phyloP scores from a whole-genome alignment of 2,797 vertebrate species.

The Rhinoraja longicauda region DNA sequence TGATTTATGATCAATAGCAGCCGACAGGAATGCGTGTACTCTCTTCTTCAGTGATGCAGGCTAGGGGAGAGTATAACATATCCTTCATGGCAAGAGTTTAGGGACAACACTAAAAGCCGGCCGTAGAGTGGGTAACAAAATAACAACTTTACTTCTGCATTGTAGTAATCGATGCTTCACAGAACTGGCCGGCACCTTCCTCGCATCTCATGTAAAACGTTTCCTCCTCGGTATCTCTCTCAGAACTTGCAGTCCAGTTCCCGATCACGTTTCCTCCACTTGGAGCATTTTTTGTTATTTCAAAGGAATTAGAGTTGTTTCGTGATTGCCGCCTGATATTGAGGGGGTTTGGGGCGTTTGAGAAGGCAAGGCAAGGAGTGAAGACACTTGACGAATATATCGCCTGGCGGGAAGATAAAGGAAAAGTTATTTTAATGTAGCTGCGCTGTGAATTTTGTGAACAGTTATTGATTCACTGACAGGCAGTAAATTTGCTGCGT shows the following conservation, averaged over 20 bases:
- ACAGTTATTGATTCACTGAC: neutral
- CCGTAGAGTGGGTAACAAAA: conserved; percentile 14
- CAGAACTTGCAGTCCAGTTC: neutral
- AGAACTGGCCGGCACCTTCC: neutral
- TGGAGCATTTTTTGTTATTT: neutral
- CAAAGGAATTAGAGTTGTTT: neutral
- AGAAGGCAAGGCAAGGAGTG: neutral
- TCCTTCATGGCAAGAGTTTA: conserved; percentile 36
- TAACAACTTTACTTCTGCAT: neutral
- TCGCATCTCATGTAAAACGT: neutral
- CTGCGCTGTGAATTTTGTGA: neutral
- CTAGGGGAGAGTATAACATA: conserved; percentile 32
- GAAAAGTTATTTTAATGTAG: neutral
- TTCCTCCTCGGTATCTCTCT: neutral
- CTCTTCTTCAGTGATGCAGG: conserved; percentile 26
- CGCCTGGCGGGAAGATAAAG: neutral
- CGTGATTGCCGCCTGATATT: neutral
- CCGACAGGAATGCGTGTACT: conserved; percentile 16
- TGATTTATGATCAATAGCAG: conserved; percentile 37
- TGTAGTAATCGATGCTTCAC: neutral
- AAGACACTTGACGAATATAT: neutral
- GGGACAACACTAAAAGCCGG: conserved; percentile 24
- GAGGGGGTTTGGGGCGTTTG: neutral
- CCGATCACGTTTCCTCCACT: neutral
- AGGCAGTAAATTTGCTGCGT: neutral